Percentiles rank a stretch among this genome's conserved stretches.
These are phyloP conservation scores for Plutella xylostella DNA, from an alignment of 2,888 invertebrate genomes.

Conservation along the genomic window DNA sequence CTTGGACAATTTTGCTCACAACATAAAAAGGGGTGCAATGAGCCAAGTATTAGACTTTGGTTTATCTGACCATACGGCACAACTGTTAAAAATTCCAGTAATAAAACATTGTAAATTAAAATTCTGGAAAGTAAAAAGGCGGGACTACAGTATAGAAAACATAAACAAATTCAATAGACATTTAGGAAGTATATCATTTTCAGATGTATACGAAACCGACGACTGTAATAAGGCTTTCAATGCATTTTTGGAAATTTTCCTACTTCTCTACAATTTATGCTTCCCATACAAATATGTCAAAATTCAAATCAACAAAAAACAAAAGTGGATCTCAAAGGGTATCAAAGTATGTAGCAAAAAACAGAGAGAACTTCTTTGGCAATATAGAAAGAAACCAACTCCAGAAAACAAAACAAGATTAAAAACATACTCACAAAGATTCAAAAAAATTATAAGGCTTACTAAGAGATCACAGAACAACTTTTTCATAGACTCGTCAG, in stretches of 20 bases:
- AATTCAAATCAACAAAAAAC: no score
- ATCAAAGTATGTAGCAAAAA: no score
- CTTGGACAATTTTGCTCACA: conserved; percentile 1
- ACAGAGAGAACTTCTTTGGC: no score
- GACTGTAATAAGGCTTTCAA: conserved; percentile 7
- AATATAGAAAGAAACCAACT: no score
- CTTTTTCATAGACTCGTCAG: no score
- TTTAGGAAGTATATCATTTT: conserved; percentile 5
- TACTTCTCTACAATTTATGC: conserved; percentile 8
- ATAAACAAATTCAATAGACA: conserved; percentile 2
- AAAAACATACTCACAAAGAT: no score
- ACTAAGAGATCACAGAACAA: no score
- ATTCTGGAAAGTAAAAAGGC: not conserved
- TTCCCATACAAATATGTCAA: no score
- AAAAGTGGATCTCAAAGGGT: no score
- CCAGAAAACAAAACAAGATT: no score
- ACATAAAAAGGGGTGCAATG: not conserved
- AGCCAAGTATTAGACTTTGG: not conserved
- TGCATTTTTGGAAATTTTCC: conserved; percentile 6
- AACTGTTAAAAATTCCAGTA: not conserved
- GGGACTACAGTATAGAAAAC: not conserved
- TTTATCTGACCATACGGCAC: not conserved
- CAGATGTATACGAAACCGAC: not conserved
- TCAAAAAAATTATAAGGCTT: no score
- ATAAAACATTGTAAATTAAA: not conserved